Base-by-base conservation (phyloP, 2,113 vertebrate genomes). In the Semicossyphus pulcher region DNA sequence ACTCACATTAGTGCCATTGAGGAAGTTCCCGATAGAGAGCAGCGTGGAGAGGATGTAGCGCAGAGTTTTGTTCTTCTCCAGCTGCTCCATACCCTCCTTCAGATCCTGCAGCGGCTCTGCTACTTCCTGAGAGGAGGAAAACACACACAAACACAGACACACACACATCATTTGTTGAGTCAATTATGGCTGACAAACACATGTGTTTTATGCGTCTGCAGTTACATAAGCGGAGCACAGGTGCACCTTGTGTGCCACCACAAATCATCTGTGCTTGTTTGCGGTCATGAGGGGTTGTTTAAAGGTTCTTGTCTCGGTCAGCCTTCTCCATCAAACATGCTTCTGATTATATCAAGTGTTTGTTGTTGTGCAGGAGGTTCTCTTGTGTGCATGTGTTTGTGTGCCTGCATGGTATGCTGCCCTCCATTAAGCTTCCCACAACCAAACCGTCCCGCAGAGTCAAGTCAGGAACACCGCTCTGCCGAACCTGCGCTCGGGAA, bases 21-120 rank as follows among this genome's bases (percentile, higher is more conserved):
- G 95, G 91, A 98, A 99, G 92, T 99, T 99, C 66, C 97, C 97
- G 42, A 99, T 96, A 15, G 95, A 92, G 63, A 99, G 94, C 5
- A 99, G 93, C 7, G 96, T 97, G 61, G 97, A 96, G 56, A 99
- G 94, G 84, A 99, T 96, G 86, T 94, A 95, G 58, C 95, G 94
- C 31, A 99, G 93, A 5, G 97, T 99, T 92, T 96, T 97, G 89
- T 99, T 99, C 83, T 96, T 97, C 91, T 98, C 97, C 92, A 99
- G 86, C 90, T 99, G 97, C 81, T 98, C 97, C 97, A 99, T 99
- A 69, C 97, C 97, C 88, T 99, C 97, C 90, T 99, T 99, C 87
- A 99, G 91, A 87, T 99, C 97, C 92, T 97, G 94, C 78, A 99
- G 92, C 0, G 97, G 97, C 90, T 99, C 97, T 31, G 97, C 97